phyloP scores from a whole-genome alignment of 2,888 invertebrate species.

The Cephonodes hylas region DNA sequence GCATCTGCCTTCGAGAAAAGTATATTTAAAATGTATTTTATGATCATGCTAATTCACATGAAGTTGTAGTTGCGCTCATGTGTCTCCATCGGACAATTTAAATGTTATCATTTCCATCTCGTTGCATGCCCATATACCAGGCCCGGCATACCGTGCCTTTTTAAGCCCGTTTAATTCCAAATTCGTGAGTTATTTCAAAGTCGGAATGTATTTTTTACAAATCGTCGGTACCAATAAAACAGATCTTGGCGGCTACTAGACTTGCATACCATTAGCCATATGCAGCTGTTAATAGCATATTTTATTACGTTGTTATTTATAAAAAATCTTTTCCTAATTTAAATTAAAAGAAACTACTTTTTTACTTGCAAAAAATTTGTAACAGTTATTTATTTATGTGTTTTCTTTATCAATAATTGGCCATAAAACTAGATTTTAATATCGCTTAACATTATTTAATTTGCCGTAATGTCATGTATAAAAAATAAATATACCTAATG shows the following conservation, averaged over 20 bases:
- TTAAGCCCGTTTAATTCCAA: slow-evolving; percentile 42
- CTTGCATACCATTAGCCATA: background rate
- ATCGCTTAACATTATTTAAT: too few relatives aligned
- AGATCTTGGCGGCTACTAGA: background rate
- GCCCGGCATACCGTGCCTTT: slow-evolving; percentile 42
- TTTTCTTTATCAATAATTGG: too few relatives aligned
- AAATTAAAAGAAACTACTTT: too few relatives aligned
- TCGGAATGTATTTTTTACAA: slow-evolving; percentile 29
- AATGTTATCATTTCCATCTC: slow-evolving; percentile 37
- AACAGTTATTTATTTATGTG: too few relatives aligned
- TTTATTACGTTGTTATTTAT: background rate
- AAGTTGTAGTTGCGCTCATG: slow-evolving; percentile 23
- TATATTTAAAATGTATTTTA: slow-evolving; percentile 6
- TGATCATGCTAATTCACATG: slow-evolving; percentile 22
- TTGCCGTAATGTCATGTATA: too few relatives aligned
- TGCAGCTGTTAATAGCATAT: background rate
- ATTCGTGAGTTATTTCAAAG: slow-evolving; percentile 47
- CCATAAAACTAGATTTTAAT: too few relatives aligned
- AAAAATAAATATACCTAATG: too few relatives aligned
- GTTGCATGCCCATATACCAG: slow-evolving; percentile 29
- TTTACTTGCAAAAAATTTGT: too few relatives aligned
- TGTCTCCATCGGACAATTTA: slow-evolving; percentile 30
- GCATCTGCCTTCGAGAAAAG: background rate
- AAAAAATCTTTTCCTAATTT: background rate
- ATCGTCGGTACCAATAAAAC: slow-evolving; percentile 12